Evolutionary conservation across 2,113 vertebrate genomes (phyloP).

Genomic region (Seriola quinqueradiata): DNA sequence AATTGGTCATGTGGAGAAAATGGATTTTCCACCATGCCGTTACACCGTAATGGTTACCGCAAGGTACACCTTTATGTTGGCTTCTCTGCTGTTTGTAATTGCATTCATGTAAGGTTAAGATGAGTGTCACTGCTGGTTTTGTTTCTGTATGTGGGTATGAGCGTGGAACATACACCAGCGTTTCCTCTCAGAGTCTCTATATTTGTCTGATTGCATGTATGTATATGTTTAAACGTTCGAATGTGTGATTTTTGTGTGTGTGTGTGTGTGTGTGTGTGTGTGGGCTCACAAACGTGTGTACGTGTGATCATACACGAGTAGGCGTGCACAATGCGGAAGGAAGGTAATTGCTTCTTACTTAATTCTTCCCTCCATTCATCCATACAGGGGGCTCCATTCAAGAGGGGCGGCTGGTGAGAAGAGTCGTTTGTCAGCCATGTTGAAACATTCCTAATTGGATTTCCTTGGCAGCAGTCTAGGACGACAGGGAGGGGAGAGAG

Average conservation of each 20-base stretch:
- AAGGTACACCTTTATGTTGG: background rate
- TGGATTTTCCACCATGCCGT: slow-evolving; percentile 34
- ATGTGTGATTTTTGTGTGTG: background rate
- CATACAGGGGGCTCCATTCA: slow-evolving; percentile 10
- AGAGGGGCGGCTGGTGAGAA: slow-evolving; percentile 10
- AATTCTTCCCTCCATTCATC: slow-evolving; percentile 32
- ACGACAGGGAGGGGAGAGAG: background rate
- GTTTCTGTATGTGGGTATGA: background rate
- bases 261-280: background rate
- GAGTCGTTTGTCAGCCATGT: slow-evolving; percentile 56
- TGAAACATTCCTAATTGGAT: slow-evolving; percentile 64
- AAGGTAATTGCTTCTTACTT: slow-evolving; percentile 24
- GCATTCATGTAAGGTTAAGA: background rate
- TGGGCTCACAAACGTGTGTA: background rate
- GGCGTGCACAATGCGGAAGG: background rate
- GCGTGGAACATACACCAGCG: background rate
- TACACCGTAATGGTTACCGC: slow-evolving; percentile 22
- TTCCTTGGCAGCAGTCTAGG: slow-evolving; percentile 36
- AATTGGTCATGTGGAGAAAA: slow-evolving; percentile 49
- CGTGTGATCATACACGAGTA: slow-evolving; percentile 10
- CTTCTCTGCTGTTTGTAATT: background rate
- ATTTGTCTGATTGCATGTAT: background rate
- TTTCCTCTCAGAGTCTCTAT: background rate
- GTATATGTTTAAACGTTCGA: background rate
- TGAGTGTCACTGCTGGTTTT: background rate